Evolutionary conservation across 2,797 vertebrate genomes (phyloP), one percentile per base, ranked within the genome.

Genomic region (Poeciliopsis presidionis): DNA sequence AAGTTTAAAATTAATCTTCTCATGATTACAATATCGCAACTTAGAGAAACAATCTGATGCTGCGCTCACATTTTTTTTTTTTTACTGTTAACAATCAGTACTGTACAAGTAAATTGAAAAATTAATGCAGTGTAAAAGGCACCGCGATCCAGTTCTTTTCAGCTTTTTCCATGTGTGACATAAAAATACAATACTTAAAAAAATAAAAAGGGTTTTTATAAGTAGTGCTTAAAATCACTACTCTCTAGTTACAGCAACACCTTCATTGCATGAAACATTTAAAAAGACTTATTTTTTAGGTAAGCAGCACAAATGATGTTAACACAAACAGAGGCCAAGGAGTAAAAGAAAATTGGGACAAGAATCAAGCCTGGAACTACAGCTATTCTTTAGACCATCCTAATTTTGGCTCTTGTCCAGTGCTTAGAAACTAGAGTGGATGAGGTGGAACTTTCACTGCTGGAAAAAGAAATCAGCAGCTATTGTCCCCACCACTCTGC

Each of bases 381-480:
- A 28, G 16, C 12, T 30, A n/a, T 46, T 71, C 11, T 36, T 59
- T 16, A 20, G 53, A 20, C 13, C 13, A 73, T 22, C 22, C 20
- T 22, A 25, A 55, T 57, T 73, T 25, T 73, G 51, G 72, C 33
- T 39, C 14, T 20, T 28, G 51, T 30, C 39, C 71, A 36, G 28
- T 53, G 30, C 45, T 33, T 12, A 51, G 20, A 49, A 49, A 28
- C 13, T 36, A 8, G 30, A 73, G 18, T 51, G 47, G 30, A 36
- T 73, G 20, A 73, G 46, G 33, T 51, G 4, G 1, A 63, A 36
- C 59, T 36, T 36, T 53, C 8, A 0, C 6, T 7, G 16, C 59
- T 20, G 59, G 30, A 63, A 63, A 33, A 63, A 63, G 16, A 65
- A 65, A 65, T 63, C 61, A 36, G 61, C 30, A 63, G 61, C 61